A percentile compares a stretch with the other conserved stretches of the same genome.
Conservation (phyloP, 1,140 invertebrate genomes). For the Drosophila rhopaloa region DNA sequence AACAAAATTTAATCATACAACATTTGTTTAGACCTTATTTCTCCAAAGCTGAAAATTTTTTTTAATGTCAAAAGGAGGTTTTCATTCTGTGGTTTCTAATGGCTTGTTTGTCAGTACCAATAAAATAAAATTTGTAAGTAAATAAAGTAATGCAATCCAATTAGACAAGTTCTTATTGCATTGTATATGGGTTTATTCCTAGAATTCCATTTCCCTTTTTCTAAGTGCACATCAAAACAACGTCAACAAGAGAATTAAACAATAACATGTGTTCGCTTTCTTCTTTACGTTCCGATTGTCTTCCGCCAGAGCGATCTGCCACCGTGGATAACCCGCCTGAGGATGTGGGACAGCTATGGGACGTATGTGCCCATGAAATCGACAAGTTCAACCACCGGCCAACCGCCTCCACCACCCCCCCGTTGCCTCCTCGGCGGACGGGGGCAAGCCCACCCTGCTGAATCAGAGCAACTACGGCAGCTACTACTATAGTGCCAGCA, state of each 20-base stretch:
- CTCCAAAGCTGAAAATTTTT: too few relatives aligned
- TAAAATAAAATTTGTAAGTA: too few relatives aligned
- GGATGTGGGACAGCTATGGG: constrained; percentile 87
- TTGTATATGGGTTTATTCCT: too few relatives aligned
- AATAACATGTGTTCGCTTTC: constrained; percentile 41
- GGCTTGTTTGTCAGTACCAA: too few relatives aligned
- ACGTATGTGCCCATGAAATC: constrained; percentile 80
- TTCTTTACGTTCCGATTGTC: constrained; percentile 3
- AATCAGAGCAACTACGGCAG: constrained; percentile 75
- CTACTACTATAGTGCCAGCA: constrained; percentile 83
- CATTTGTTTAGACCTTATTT: too few relatives aligned
- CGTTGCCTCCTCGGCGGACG: constrained; percentile 72
- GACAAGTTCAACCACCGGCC: constrained; percentile 76
- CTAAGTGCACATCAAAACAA: constrained; percentile 36
- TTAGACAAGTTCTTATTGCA: too few relatives aligned
- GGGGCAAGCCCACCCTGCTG: constrained; percentile 67
- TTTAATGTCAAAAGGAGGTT: too few relatives aligned
- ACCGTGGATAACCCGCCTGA: constrained; percentile 86
- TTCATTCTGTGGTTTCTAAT: too few relatives aligned
- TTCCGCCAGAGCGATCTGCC: constrained; percentile 74
- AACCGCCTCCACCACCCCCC: constrained; percentile 76
- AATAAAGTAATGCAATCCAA: too few relatives aligned
- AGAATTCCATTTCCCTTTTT: constrained; percentile 1
- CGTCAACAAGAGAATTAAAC: constrained; percentile 67
- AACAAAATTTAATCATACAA: too few relatives aligned